Evolutionary conservation across 2,888 invertebrate genomes (phyloP), one percentile per base, ranked within the genome.

Genomic region (Automeris io): DNA sequence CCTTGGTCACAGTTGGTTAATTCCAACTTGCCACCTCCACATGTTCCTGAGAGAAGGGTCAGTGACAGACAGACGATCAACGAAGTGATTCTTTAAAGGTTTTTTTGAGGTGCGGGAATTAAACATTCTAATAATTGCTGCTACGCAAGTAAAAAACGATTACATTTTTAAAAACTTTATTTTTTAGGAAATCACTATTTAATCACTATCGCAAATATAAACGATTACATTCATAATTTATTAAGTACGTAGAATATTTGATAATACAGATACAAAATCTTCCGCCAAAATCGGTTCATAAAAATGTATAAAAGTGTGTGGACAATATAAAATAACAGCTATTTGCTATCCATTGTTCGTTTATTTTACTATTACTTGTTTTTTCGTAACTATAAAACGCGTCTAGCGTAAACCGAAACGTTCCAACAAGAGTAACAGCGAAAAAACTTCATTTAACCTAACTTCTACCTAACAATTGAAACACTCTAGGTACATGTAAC

Each of bases 301-400:
- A 73, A 82, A 79, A 79, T 77, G 77, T 82, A 82, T 73, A 83
- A 83, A 83, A 82, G 61, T 61, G 67, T 57, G 53, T 54, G 61
- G 61, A 63, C 58, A 63, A 41, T 43, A 49, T 47, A 52, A 37
- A 39, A 37, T 40, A 63, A 45, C 55, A 55, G 54, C n/a, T n/a
- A 57, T 59, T 62, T 51, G 58, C 67, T 68, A 72, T 61, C n/a
- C 61, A 57, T 61, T 64, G 49, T 55, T 46, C 52, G 44, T 37
- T 43, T 46, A 48, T 43, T 46, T 49, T 43, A 45, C 51, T 49
- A 54, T 50, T 51, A 49, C 50, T 50, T 49, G 54, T 52, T 37
- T 31, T 29, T 37, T 31, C 18, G 31, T 16, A 18, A 32, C 9
- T 23, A 31, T 32, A 18, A 18, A 32, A 31, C 32, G 23, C 23